A percentile compares a stretch with the other conserved stretches of the same genome.
phyloP scores from a whole-genome alignment of 2,888 invertebrate species.

The Brachynemurus nebulosus region DNA sequence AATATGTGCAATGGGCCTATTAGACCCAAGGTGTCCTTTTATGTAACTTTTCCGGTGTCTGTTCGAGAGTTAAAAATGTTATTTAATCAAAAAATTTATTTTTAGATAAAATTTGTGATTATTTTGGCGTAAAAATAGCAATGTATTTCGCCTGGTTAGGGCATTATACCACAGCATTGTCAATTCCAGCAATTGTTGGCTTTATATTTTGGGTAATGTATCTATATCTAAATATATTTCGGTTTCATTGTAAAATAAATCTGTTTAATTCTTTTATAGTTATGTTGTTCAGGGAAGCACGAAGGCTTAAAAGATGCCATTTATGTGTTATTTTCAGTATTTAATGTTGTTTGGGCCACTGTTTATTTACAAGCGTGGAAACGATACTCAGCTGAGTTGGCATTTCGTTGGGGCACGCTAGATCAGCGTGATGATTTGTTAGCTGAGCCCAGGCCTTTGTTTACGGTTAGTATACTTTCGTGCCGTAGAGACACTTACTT shows the following conservation, averaged over 20 bases:
- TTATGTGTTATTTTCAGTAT: conserved; percentile 84
- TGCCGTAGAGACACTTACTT: too few relatives aligned
- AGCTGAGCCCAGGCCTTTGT: conserved; percentile 81
- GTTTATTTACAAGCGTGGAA: conserved; percentile 94
- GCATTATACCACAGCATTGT: conserved; percentile 84
- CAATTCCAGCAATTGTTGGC: conserved; percentile 86
- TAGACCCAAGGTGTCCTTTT: too few relatives aligned
- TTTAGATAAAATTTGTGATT: conserved; percentile 74
- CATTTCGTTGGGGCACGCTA: conserved; percentile 91
- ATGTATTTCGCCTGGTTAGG: conserved; percentile 98
- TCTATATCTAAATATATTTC: too few relatives aligned
- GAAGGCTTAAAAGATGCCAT: conserved; percentile 68
- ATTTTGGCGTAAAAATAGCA: conserved; percentile 93
- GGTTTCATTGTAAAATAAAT: background rate
- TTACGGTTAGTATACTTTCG: too few relatives aligned
- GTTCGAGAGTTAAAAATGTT: too few relatives aligned
- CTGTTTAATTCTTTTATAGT: conserved; percentile 27
- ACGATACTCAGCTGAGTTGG: conserved; percentile 74
- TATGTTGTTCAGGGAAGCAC: conserved; percentile 45
- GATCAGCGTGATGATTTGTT: conserved; percentile 82
- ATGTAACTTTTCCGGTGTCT: too few relatives aligned
- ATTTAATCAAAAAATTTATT: too few relatives aligned
- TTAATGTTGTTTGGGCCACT: conserved; percentile 94
- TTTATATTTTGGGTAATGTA: conserved; percentile 67
- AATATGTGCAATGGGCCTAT: too few relatives aligned